Base-by-base conservation (phyloP, 2,797 vertebrate species). In the Nyctalus aviator region DNA sequence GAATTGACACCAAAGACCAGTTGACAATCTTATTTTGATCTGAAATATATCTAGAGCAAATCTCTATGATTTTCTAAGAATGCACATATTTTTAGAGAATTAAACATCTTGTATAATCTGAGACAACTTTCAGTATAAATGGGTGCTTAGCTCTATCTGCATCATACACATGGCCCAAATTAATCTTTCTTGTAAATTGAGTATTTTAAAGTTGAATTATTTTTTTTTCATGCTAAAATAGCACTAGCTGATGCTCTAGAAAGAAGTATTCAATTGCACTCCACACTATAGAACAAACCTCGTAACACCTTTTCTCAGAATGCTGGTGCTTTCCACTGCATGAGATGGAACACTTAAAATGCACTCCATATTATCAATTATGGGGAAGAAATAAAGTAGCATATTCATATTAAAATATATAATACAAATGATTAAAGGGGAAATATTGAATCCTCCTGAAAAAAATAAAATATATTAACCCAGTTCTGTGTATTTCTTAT, bases 151-250 rank as follows among this genome's bases (percentile, higher is more conserved):
- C 27, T 85, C 11, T 72, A 9, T 92, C 88, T 88, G n/a, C 25
- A 69, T 41, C 17, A 88, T 73, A 37, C 32, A 93, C n/a, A 50
- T 46, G 32, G 7, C 27, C n/a, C 3, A 32, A 91, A 78, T 93
- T 81, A 82, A 46, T 96, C 8, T 89, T 92, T 92, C 27, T 37
- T 94, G 23, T 37, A 84, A 91, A 81, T 30, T 82, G 21, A 82
- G 4, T 66, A 66, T 83, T 32, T 75, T 75, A 27, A 20, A 91
- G 48, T 81, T 89, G 59, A 84, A 90, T 93, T 87, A 79, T 77
- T 81, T 72, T 81, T 95, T 81, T 95, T 92, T 83, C 50, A 90
- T 9, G 37, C 12, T 46, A 53, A 27, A 73, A 71, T 17, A 90
- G 9, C 30, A 76, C 50, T 72, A 86, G 20, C 1, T 84, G 11